Conservation (phyloP, 2,888 invertebrate genomes). For the Acanthosepion pharaonis region DNA sequence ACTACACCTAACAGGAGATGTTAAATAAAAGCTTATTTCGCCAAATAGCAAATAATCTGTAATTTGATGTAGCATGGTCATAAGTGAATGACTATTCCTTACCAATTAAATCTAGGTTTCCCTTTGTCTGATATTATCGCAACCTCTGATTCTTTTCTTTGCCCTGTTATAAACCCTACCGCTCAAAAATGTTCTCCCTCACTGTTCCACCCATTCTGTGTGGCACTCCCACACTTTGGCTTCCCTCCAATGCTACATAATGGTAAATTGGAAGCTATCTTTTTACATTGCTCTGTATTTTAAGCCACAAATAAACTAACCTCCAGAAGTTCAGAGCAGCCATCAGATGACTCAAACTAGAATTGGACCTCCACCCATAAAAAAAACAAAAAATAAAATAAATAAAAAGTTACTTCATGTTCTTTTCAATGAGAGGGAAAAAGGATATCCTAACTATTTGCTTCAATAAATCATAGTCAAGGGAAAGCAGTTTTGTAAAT, state of each 20-base stretch:
- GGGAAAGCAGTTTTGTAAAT: background rate
- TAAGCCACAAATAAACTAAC: background rate
- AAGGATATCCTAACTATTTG: background rate
- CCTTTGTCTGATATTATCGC: background rate
- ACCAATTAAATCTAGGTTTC: background rate
- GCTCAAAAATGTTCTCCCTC: background rate
- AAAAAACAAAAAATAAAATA: background rate
- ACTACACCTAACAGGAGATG: too few species aligned
- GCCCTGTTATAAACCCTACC: background rate
- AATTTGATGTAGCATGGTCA: background rate
- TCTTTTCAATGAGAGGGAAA: background rate
- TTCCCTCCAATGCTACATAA: slow-evolving; percentile 33
- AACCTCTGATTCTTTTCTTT: background rate
- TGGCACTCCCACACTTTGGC: slow-evolving; percentile 2
- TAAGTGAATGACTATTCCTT: background rate
- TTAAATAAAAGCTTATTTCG: too few species aligned
- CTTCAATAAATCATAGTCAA: background rate
- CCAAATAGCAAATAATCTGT: background rate
- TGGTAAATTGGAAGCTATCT: background rate
- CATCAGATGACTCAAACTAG: background rate
- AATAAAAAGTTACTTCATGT: background rate
- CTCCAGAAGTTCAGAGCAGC: slow-evolving; percentile 33
- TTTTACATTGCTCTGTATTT: background rate
- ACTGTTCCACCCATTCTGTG: slow-evolving; percentile 20
- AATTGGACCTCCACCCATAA: slow-evolving; percentile 20